Evolutionary conservation across 2,888 invertebrate species (phyloP).

Genomic region (Xanthia icteritia): DNA sequence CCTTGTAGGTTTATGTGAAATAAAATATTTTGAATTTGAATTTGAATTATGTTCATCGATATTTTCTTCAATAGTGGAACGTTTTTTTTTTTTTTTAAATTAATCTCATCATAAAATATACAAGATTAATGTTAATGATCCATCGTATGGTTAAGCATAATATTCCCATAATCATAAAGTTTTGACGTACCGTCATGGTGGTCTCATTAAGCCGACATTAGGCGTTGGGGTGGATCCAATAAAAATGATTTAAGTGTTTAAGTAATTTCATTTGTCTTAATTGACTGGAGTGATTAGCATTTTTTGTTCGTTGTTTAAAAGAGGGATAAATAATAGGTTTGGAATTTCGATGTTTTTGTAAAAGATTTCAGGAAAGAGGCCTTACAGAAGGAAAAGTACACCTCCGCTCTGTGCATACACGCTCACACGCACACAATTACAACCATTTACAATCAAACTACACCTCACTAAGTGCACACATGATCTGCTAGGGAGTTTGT

Average conservation of each 20-base stretch:
- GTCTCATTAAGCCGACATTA: slow-evolving; percentile 52
- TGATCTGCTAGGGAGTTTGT: too few species aligned
- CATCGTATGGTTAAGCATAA: neutral
- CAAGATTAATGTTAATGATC: slow-evolving; percentile 7
- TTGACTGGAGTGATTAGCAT: slow-evolving; percentile 55
- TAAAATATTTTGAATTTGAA: too few species aligned
- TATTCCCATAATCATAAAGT: slow-evolving; percentile 38
- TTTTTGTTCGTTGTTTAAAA: slow-evolving; percentile 44
- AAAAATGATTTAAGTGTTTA: slow-evolving; percentile 61
- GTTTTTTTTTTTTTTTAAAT: too few species aligned
- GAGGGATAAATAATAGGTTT: slow-evolving; percentile 23
- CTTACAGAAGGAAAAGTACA: too few species aligned
- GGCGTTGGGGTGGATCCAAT: slow-evolving; percentile 35
- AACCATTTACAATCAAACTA: too few species aligned
- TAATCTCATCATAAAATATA: neutral
- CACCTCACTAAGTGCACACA: too few species aligned
- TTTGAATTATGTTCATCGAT: too few species aligned
- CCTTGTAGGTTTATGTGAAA: too few species aligned
- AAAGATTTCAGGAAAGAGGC: neutral
- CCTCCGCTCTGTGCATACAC: too few species aligned
- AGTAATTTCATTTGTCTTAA: slow-evolving; percentile 61
- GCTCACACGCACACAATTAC: too few species aligned
- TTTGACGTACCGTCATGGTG: slow-evolving; percentile 48
- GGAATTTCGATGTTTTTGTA: neutral
- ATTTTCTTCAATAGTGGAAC: too few species aligned